Evolutionary conservation across 1,140 invertebrate species (phyloP).

Genomic region (Conus betulinus): DNA sequence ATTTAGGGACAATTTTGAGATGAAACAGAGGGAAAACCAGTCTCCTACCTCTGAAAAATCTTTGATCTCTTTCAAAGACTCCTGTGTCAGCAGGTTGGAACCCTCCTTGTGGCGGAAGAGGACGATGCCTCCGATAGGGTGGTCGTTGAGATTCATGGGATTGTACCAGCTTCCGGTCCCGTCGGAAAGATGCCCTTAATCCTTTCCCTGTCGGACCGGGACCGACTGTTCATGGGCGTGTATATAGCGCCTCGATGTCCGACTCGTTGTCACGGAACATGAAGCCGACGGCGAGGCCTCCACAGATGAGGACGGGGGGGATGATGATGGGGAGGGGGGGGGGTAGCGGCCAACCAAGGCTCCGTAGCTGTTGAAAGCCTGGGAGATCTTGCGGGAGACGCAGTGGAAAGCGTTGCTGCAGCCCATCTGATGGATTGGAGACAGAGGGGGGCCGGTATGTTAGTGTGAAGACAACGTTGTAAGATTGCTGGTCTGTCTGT

Average conservation of each 20-base stretch:
- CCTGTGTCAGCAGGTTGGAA: constrained; percentile 5
- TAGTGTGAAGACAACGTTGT: not conserved
- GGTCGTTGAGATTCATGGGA: constrained; percentile 34
- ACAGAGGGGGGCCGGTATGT: not conserved
- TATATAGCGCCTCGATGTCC: constrained; percentile 45
- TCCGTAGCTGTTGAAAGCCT: constrained; percentile 41
- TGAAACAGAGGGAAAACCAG: no score
- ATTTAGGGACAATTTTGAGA: no score
- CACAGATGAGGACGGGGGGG: constrained; percentile 30
- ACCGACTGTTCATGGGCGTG: constrained; percentile 33
- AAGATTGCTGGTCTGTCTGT: not conserved
- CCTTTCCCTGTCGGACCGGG: constrained; percentile 34
- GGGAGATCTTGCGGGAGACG: constrained; percentile 21
- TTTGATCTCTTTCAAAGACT: constrained; percentile 27
- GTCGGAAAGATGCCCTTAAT: constrained; percentile 40
- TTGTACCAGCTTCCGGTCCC: constrained; percentile 29
- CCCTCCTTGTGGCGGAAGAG: constrained; percentile 17
- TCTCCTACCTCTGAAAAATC: not conserved
- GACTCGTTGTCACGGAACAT: constrained; percentile 31
- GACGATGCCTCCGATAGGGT: not conserved
- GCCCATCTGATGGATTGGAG: no score
- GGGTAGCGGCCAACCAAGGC: constrained; percentile 38
- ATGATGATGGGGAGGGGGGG: constrained; percentile 28
- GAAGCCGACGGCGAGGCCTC: constrained; percentile 36
- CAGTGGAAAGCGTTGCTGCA: no score